These are phyloP conservation scores for Tokudaia tokunoshimensis DNA, from an alignment of 2,797 vertebrate species.

Conservation along the genomic window DNA sequence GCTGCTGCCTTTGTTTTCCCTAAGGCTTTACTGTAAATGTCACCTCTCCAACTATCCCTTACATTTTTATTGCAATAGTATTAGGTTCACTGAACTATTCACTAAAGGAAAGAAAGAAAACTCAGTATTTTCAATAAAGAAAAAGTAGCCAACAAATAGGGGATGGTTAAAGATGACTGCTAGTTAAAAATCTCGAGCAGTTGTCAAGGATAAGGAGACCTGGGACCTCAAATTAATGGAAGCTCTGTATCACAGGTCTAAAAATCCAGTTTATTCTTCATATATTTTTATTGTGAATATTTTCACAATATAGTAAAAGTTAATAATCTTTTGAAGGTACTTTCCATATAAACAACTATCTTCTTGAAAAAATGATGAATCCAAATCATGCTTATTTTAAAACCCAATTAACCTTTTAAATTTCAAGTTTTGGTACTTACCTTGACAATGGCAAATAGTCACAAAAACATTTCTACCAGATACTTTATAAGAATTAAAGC, in stretches of 20 bases:
- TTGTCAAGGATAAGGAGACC: slow-evolving; percentile 80
- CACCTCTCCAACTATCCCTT: slow-evolving; percentile 79
- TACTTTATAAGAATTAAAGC: slow-evolving; percentile 87
- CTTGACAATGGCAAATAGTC: slow-evolving; percentile 87
- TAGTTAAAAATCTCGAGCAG: slow-evolving; percentile 81
- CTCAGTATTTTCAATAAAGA: slow-evolving; percentile 67
- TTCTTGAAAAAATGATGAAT: slow-evolving; percentile 88
- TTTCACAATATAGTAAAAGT: slow-evolving; percentile 85
- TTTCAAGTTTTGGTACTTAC: slow-evolving; percentile 94
- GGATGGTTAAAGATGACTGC: slow-evolving; percentile 64
- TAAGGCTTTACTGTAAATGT: slow-evolving; percentile 71
- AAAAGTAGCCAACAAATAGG: slow-evolving; percentile 67
- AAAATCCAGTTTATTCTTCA: slow-evolving; percentile 89
- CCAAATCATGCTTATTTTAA: slow-evolving; percentile 91
- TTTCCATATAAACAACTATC: slow-evolving; percentile 88
- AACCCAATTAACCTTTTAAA: slow-evolving; percentile 87
- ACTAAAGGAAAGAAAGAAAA: slow-evolving; percentile 68
- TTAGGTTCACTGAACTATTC: slow-evolving; percentile 68
- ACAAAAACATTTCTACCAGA: slow-evolving; percentile 88
- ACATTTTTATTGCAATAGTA: slow-evolving; percentile 68
- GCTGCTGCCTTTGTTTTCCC: slow-evolving; percentile 74
- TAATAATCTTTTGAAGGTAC: slow-evolving; percentile 87
- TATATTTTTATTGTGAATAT: slow-evolving; percentile 86
- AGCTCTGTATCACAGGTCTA: slow-evolving; percentile 90
- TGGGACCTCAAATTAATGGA: slow-evolving; percentile 88